Evolutionary conservation across 1,140 invertebrate species (phyloP), one percentile per base, ranked within the genome.

Genomic region (Kradibia gibbosae): DNA sequence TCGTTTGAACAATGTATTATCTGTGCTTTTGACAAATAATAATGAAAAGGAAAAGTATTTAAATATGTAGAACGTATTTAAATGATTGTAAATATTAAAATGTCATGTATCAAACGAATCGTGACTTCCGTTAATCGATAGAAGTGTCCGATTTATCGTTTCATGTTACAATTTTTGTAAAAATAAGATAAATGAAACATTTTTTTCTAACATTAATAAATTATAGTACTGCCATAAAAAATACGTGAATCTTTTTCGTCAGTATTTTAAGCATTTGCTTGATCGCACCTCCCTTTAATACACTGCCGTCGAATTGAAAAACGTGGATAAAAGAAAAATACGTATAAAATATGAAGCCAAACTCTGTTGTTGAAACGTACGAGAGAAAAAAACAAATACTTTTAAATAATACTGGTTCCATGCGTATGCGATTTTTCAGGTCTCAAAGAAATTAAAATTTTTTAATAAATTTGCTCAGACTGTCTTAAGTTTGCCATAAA

Each of bases 401-500:
- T 77, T 83, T 78, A 83, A 81, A 34, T 45, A 28, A 80, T 25
- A 42, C n/a, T 57, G 20, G 55, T 73, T 28, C 70, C 5, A 15
- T 5, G 25, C 31, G 57, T 48, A 70, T 36, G 36, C 50, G 13
- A 50, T 76, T 13, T 36, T 70, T 31, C 50, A 5, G n/a, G 70
- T 5, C 53, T 72, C 70, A 53, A 73, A 71, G 60, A 71, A 11
- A 25, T 70, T 78, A 78, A 73, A 45, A 62, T 67, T 34, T 28
- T 28, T 78, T 70, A 17, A 55, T 74, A 86, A 82, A 84, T 85
- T 89, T 90, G 86, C 86, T 89, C 87, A 90, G 86, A 88, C 87
- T 89, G 86, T 85, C 86, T 88, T 74, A 87, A 85, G 87, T 90
- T 90, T 90, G 89, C 89, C 88, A 89, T 90, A 89, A 87, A 87